These are phyloP conservation scores for Drosophila affinis DNA, from an alignment of 2,888 invertebrate genomes.

Conservation along the genomic window DNA sequence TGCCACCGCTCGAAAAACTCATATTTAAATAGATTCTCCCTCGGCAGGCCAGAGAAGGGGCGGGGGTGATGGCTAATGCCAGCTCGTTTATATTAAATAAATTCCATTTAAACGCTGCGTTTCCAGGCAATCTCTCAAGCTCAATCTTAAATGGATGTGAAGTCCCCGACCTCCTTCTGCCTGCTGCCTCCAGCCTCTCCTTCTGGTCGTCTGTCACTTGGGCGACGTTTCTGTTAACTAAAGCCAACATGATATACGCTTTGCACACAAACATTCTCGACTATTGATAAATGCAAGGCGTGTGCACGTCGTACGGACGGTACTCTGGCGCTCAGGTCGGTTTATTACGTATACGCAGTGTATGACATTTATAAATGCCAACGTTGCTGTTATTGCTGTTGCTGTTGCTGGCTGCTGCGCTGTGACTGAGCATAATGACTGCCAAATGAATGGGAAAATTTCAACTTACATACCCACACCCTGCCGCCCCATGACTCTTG, in stretches of 20 bases:
- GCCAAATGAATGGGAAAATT: conserved; percentile 69
- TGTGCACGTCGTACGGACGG: conserved; percentile 16
- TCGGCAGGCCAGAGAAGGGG: conserved; percentile 6
- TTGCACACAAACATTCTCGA: conserved; percentile 45
- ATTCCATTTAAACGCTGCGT: conserved; percentile 49
- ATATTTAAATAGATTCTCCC: conserved; percentile 34
- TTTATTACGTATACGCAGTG: conserved; percentile 54
- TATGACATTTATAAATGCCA: conserved; percentile 67
- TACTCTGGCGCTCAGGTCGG: conserved; percentile 18
- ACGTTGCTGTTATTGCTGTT: background rate
- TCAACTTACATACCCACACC: conserved; percentile 9
- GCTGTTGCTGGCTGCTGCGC: background rate
- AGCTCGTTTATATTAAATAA: conserved; percentile 50
- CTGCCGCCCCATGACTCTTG: background rate
- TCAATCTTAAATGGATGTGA: conserved; percentile 45
- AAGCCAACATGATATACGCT: conserved; percentile 65
- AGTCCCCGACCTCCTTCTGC: background rate
- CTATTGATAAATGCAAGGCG: conserved; percentile 63
- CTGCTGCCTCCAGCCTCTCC: background rate
- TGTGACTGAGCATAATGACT: conserved; percentile 51
- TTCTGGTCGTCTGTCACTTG: conserved; percentile 39
- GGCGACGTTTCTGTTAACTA: conserved; percentile 65
- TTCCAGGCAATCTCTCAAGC: conserved; percentile 39
- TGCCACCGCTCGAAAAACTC: conserved; percentile 22
- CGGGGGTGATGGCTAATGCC: background rate